These are phyloP conservation scores for Amaurobius ferox DNA, from an alignment of 2,888 invertebrate species.

Conservation along the genomic window DNA sequence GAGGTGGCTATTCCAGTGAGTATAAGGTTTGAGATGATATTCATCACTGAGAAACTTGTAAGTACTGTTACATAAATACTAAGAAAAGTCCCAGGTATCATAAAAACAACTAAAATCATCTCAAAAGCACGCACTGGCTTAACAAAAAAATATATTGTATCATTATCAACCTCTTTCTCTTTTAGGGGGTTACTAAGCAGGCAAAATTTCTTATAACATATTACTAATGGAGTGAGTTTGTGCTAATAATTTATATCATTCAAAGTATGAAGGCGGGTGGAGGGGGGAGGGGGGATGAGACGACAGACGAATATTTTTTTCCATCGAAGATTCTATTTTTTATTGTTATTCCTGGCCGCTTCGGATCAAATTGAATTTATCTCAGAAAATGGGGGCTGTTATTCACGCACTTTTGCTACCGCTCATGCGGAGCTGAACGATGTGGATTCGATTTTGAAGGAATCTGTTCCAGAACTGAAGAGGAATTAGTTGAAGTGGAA, in stretches of 20 bases:
- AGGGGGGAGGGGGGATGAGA: no score
- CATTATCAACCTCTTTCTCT: background rate
- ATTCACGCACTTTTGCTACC: background rate
- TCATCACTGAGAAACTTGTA: no score
- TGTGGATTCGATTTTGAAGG: background rate
- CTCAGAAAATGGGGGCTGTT: constrained; percentile 14
- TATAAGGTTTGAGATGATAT: no score
- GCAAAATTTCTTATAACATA: constrained; percentile 60
- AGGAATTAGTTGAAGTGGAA: no score
- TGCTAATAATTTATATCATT: constrained; percentile 72
- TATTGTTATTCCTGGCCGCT: constrained; percentile 7
- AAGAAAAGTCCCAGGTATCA: no score
- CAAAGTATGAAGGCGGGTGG: constrained; percentile 37
- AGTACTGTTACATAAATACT: no score
- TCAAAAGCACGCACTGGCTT: no score
- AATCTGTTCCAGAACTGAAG: background rate
- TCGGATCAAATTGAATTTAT: constrained; percentile 62
- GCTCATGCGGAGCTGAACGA: background rate
- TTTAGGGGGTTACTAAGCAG: constrained; percentile 53
- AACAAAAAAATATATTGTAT: no score
- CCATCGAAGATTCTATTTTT: constrained; percentile 16
- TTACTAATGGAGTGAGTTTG: constrained; percentile 69
- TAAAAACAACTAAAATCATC: no score
- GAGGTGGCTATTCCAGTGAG: no score
- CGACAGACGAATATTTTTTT: constrained; percentile 47